Base-by-base conservation (phyloP, 2,888 invertebrate species). In the Thymelicus sylvestris region DNA sequence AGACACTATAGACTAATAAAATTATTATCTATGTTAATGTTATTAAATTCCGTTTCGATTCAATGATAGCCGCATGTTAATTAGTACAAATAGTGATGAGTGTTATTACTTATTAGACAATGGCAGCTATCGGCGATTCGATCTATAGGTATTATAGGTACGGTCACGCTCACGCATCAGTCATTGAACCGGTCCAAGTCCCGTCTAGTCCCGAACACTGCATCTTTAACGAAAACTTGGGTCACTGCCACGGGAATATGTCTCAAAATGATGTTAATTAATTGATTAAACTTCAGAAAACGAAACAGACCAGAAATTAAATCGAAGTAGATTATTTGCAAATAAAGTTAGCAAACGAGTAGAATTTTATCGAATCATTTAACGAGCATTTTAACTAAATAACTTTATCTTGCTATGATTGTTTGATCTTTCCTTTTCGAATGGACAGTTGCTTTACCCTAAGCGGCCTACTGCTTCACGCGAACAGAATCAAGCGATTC, bases 181-280 rank as follows among this genome's bases (percentile, higher is more conserved):
- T 76, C 77, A 76, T 61, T 78, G 77, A 78, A 76, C 78, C 70
- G 44, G 7, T 10, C 44, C 44, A 69, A 13, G 41, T 61, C 64
- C 65, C 50, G 75, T 66, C 74, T 68, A 67, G 60, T 67, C 60
- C 60, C 48, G 48, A 67, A 67, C 24, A 61, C 38, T 67, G 38
- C 50, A 19, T 55, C n/a, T 52, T 39, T 19, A 67, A 67, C 38
- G 48, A 48, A 60, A n/a, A 44, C 57, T 60, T 61, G 59, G 60
- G 67, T 67, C 67, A 61, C 19, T 67, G 67, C 60, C 60, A 67
- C 66, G 55, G 59, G 38, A 47, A 48, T 47, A 50, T 31, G 38
- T 47, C 38, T 15, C 15, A 31, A 57, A 57, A 15, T 7, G 19
- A 10, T 50, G 15, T 41, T 15, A 41, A 39, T 44, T 50, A 38